Percentiles rank a stretch among this genome's conserved stretches.
Conservation (phyloP, 2,113 vertebrate genomes). For the Peromyscus leucopus region DNA sequence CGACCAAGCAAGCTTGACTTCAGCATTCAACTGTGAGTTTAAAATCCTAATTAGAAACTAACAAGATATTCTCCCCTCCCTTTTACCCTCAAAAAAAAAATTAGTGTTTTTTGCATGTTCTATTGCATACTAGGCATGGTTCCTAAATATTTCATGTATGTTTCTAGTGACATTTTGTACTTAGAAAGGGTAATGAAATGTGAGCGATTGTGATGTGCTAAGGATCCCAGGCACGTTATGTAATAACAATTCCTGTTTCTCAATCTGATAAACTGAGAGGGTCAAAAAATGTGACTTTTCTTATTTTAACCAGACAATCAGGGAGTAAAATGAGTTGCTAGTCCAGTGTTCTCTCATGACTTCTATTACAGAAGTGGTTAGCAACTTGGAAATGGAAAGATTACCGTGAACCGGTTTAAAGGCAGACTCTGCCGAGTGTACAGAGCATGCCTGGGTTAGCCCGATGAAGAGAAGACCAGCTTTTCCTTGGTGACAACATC, state of each 20-base stretch:
- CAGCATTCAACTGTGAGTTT: conserved; percentile 33
- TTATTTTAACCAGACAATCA: conserved; percentile 40
- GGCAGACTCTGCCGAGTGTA: background rate
- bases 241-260: conserved; percentile 29
- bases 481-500: background rate
- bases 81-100: conserved; percentile 15
- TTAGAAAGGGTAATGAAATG: conserved; percentile 28
- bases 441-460: background rate
- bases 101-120: background rate
- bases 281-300: conserved; percentile 51
- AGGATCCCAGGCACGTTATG: background rate
- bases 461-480: background rate
- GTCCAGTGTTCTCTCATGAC: conserved; percentile 9
- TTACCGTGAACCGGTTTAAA: background rate
- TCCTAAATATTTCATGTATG: conserved; percentile 31
- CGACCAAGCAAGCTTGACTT: background rate
- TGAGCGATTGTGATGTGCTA: conserved; percentile 56
- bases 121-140: background rate
- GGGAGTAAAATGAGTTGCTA: conserved; percentile 21
- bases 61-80: background rate
- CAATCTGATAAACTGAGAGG: conserved; percentile 58
- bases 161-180: conserved; percentile 46
- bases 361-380: background rate
- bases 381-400: background rate
- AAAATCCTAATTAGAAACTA: conserved; percentile 54